phyloP scores from a whole-genome alignment of 2,888 invertebrate species.

The Ochropleura plecta region DNA sequence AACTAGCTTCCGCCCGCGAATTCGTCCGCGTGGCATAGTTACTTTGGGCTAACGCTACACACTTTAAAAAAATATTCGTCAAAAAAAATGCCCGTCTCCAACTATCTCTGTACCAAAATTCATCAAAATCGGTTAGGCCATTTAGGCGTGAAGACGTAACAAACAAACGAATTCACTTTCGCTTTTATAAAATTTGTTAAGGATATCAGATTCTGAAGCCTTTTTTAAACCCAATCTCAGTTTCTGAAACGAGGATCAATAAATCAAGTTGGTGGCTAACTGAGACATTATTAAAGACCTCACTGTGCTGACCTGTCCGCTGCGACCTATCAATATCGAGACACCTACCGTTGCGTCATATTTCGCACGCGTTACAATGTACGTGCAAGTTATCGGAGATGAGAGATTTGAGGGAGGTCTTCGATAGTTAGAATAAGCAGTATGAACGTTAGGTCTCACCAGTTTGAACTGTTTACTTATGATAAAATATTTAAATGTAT shows the following conservation, averaged over 20 bases:
- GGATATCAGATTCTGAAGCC: neutral
- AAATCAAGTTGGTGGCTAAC: slow-evolving; percentile 53
- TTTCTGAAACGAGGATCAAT: slow-evolving; percentile 28
- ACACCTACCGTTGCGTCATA: slow-evolving; percentile 80
- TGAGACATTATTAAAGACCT: slow-evolving; percentile 78
- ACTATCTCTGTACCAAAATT: too few species aligned
- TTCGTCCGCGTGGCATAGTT: too few species aligned
- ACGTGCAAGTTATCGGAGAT: slow-evolving; percentile 63
- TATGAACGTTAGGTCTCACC: neutral
- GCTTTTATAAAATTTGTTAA: too few species aligned
- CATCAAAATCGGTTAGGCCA: too few species aligned
- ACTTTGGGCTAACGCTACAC: too few species aligned
- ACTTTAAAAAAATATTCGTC: too few species aligned
- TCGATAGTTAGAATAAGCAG: neutral
- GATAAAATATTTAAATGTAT: too few species aligned
- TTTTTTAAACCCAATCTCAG: neutral
- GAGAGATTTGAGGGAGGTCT: neutral
- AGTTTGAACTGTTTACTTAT: neutral
- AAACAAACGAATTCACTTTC: too few species aligned
- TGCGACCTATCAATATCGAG: slow-evolving; percentile 81
- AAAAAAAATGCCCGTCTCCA: too few species aligned
- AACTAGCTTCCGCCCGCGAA: too few species aligned
- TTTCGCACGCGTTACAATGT: slow-evolving; percentile 73
- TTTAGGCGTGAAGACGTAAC: too few species aligned
- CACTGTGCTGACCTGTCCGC: slow-evolving; percentile 73